A percentile compares a stretch with the other conserved stretches of the same genome.
These are phyloP conservation scores for Drosophila orena DNA, from an alignment of 1,140 invertebrate genomes.

Conservation along the genomic window DNA sequence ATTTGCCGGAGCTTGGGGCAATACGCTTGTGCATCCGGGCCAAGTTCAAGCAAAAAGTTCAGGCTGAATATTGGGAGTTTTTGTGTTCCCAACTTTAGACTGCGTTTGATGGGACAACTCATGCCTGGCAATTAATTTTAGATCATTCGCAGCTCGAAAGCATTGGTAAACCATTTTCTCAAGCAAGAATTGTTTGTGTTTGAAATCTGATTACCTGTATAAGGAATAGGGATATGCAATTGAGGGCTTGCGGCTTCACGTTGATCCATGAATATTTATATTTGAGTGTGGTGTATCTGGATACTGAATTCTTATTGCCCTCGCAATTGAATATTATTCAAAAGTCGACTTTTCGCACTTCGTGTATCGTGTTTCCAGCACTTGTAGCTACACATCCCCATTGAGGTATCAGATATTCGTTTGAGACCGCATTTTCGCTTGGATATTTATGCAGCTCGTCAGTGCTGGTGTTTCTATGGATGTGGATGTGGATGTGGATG, in stretches of 20 bases:
- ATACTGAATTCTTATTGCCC: not conserved
- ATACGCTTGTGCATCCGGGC: not conserved
- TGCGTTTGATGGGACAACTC: too few species aligned
- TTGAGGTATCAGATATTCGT: conserved; percentile 47
- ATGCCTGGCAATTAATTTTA: too few species aligned
- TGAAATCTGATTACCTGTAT: too few species aligned
- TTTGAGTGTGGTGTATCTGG: not conserved
- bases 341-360: not conserved
- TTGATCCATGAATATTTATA: not conserved
- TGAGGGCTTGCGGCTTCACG: not conserved
- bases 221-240: not conserved
- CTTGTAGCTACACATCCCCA: not conserved
- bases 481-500: not conserved
- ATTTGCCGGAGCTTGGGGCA: not conserved
- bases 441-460: conserved; percentile 57
- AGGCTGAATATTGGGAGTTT: too few species aligned
- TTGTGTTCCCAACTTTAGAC: too few species aligned
- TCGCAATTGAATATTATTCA: not conserved
- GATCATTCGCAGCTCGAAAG: too few species aligned
- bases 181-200: too few species aligned
- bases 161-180: too few species aligned
- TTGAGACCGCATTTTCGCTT: conserved; percentile 25
- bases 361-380: conserved; percentile 19
- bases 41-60: not conserved
- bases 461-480: not conserved